Conservation (phyloP, 2,113 vertebrate species). For the Engystomops pustulosus region DNA sequence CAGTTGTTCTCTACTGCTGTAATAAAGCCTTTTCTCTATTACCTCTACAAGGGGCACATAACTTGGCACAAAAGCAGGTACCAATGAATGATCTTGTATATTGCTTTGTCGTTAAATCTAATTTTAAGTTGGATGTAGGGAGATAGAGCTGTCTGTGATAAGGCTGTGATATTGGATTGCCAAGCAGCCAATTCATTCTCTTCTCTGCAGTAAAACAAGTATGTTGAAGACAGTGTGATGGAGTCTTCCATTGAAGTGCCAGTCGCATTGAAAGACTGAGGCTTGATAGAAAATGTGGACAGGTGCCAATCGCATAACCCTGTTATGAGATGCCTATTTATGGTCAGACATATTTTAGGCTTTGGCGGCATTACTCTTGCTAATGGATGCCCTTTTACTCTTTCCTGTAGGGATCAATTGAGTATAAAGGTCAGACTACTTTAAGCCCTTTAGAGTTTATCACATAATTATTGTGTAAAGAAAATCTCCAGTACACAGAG, state of each 20-base stretch:
- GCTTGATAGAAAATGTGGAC: constrained; percentile 20
- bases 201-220: neutral
- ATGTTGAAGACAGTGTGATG: constrained; percentile 3
- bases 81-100: neutral
- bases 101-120: constrained; percentile 15
- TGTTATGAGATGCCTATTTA: neutral
- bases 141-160: constrained; percentile 9
- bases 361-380: neutral
- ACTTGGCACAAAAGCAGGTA: neutral
- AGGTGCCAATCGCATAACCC: neutral
- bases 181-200: neutral
- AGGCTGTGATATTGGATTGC: constrained; percentile 6
- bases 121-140: constrained; percentile 4
- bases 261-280: neutral
- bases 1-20: neutral
- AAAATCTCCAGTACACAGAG: neutral
- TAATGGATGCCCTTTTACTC: neutral
- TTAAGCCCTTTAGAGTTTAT: neutral
- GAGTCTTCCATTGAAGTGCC: neutral
- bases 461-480: too few relatives aligned
- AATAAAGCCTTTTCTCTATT: neutral
- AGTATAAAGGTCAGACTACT: neutral
- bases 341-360: constrained; percentile 26
- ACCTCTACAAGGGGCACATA: neutral
- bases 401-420: neutral